These are phyloP conservation scores for Chromis chromis DNA, from an alignment of 2,797 vertebrate species.

Conservation along the genomic window DNA sequence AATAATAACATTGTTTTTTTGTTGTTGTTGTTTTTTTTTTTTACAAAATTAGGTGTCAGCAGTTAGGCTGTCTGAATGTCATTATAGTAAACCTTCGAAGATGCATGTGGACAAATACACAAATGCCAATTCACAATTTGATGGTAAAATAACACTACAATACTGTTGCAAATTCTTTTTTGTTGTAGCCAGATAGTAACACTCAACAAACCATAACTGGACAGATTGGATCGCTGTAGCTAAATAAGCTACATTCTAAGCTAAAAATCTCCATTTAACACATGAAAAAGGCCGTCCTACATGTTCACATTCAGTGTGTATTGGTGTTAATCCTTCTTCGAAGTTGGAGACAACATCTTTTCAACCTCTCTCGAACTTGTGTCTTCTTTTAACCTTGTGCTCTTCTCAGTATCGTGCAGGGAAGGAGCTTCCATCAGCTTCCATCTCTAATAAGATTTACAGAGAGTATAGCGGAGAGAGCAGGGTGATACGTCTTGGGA, in stretches of 20 bases:
- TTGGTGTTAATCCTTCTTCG: not conserved
- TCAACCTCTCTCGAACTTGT: slow-evolving; percentile 49
- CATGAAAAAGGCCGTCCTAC: not conserved
- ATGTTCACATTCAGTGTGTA: not conserved
- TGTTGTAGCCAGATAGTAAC: not conserved
- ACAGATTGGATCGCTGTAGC: too few species aligned
- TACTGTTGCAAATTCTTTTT: not conserved
- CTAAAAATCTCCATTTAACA: too few species aligned
- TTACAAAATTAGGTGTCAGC: too few species aligned
- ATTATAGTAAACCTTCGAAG: not conserved
- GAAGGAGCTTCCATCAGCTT: slow-evolving; percentile 52
- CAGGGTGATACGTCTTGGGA: slow-evolving; percentile 83
- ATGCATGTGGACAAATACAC: not conserved
- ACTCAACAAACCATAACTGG: too few species aligned
- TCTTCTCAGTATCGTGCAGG: slow-evolving; percentile 43
- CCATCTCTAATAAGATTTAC: slow-evolving; percentile 77
- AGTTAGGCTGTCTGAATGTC: not conserved
- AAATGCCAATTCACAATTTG: not conserved
- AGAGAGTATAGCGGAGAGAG: slow-evolving; percentile 69
- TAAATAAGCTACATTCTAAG: too few species aligned
- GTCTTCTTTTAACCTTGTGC: slow-evolving; percentile 69
- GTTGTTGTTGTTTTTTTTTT: too few species aligned
- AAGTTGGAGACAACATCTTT: slow-evolving; percentile 39
- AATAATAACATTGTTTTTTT: too few species aligned
- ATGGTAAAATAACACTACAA: not conserved